phyloP scores from a whole-genome alignment of 2,113 vertebrate species.

The Sander lucioperca region DNA sequence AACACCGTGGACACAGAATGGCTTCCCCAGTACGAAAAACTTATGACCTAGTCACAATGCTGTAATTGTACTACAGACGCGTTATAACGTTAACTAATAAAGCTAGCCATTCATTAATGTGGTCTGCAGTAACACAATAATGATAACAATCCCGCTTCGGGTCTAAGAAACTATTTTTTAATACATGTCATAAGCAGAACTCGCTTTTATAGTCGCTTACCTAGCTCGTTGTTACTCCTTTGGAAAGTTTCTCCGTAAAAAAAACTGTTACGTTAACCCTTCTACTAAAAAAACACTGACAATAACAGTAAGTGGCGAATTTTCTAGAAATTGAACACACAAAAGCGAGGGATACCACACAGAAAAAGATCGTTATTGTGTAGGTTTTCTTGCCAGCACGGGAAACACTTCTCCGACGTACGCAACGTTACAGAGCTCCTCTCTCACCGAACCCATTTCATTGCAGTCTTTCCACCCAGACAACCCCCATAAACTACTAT shows the following conservation, averaged over 20 bases:
- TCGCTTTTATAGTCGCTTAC: slow-evolving; percentile 53
- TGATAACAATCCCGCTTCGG: too few relatives aligned
- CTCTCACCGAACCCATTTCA: slow-evolving; percentile 32
- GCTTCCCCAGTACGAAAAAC: slow-evolving; percentile 17
- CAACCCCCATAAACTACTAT: slow-evolving; percentile 21
- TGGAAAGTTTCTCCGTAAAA: slow-evolving; percentile 56
- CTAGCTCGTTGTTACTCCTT: slow-evolving; percentile 46
- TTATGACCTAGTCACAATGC: background rate
- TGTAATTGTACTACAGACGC: background rate
- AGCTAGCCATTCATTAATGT: background rate
- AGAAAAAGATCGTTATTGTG: rapidly evolving
- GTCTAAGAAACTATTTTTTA: background rate
- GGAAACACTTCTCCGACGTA: slow-evolving; percentile 32
- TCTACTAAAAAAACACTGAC: slow-evolving; percentile 18
- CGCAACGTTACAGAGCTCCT: background rate
- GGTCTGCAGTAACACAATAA: background rate
- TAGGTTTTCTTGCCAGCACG: slow-evolving; percentile 9
- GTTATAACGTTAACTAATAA: background rate
- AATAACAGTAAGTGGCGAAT: background rate
- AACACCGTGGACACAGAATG: slow-evolving; percentile 5
- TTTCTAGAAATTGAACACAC: background rate
- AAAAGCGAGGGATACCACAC: background rate
- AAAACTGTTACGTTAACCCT: background rate
- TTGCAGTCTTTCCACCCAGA: slow-evolving; percentile 68
- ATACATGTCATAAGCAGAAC: slow-evolving; percentile 42